Percentiles rank a stretch among this genome's conserved stretches.
Conservation (phyloP, 1,140 invertebrate species). For the Lutraria rhynchaena region DNA sequence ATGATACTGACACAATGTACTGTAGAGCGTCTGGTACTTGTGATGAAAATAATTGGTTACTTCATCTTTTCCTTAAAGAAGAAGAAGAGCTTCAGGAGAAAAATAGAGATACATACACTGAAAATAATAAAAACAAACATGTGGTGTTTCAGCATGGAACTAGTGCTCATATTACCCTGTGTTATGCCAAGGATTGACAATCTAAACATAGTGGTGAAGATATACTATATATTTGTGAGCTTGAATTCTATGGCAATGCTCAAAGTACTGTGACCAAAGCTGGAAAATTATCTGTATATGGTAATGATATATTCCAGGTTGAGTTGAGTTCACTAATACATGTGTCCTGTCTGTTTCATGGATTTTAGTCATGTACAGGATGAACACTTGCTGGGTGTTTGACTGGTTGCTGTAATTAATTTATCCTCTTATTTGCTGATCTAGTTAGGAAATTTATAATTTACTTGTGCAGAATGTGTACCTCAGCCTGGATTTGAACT, state of each 20-base stretch:
- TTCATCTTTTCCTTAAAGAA: slow-evolving; percentile 26
- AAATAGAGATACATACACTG: not conserved
- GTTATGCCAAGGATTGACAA: slow-evolving; percentile 34
- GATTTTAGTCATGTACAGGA: slow-evolving; percentile 39
- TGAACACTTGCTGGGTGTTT: no score
- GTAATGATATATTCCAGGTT: slow-evolving; percentile 14
- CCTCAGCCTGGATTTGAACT: no score
- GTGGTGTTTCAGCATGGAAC: slow-evolving; percentile 23
- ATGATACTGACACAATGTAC: no score
- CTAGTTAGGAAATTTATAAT: no score
- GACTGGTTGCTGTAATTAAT: no score
- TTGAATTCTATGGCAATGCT: slow-evolving; percentile 37
- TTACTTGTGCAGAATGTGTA: no score
- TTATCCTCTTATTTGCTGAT: no score
- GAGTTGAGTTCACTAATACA: not conserved
- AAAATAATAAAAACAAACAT: slow-evolving; percentile 8
- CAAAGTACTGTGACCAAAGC: not conserved
- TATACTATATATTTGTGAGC: slow-evolving; percentile 22
- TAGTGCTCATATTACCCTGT: slow-evolving; percentile 49
- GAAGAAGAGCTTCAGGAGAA: slow-evolving; percentile 41
- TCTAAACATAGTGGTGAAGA: slow-evolving; percentile 44
- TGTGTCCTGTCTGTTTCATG: slow-evolving; percentile 35
- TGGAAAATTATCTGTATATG: slow-evolving; percentile 18
- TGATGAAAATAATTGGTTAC: not conserved
- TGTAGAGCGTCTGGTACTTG: no score